Base-by-base conservation (phyloP, 1,140 invertebrate species). In the Musca vetustissima region DNA sequence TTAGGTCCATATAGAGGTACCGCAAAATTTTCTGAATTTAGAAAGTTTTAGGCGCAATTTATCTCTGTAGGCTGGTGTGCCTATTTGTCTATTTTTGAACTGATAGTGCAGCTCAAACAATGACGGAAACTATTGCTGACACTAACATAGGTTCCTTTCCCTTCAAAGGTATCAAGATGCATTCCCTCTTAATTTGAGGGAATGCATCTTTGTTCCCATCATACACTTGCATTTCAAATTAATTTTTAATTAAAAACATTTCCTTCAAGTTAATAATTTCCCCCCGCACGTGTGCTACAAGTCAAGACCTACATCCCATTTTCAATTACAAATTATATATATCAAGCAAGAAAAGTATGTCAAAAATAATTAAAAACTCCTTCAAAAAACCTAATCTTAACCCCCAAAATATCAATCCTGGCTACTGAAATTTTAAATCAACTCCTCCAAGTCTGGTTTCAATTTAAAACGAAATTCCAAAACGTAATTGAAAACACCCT, bases 221-320 rank as follows among this genome's bases (percentile, higher is more conserved):
- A n/a, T n/a, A n/a, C n/a, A n/a, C n/a, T n/a, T n/a, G n/a, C n/a
- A n/a, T n/a, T n/a, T n/a, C n/a, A n/a, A n/a, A n/a, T n/a, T n/a
- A n/a, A 9, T 32, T 32, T 55, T 22, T 55, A 59, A 59, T n/a
- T 59, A 32, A 32, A 59, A 32, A n/a, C 25, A 59, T 59, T 59
- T 32, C 9, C 4, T 32, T 0, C 17, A 28, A 32, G n/a, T 19
- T 32, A 32, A 59, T 9, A 32, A 32, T 32, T 32, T 32, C 24
- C 53, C 17, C 32, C 2, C 24, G 32, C 55, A 59, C 55, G 55
- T 9, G 55, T 7, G 3, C 50, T 53, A 4, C 8, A 32, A 19
- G 17, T 32, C 55, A 59, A 59, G 32, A 32, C 9, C 55, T 32
- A 32, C n/a, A 59, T 59, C n/a, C 28, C 24, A 22, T 32, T 59